Evolutionary conservation across 2,113 vertebrate genomes (phyloP).

Genomic region (Sapajus apella): DNA sequence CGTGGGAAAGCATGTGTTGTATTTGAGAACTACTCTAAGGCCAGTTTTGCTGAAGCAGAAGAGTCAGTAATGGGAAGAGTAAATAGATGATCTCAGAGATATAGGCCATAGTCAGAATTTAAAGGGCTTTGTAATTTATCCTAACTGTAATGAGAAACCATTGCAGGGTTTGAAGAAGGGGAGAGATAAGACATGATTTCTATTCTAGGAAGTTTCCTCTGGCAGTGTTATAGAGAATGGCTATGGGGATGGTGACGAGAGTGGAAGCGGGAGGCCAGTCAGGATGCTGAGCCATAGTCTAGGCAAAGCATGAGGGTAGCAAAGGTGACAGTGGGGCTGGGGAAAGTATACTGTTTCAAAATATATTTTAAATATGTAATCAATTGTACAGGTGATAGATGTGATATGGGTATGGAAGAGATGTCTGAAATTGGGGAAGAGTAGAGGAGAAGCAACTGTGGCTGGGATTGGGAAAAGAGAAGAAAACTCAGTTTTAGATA

Average conservation of each 20-base stretch:
- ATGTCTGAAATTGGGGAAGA: background rate
- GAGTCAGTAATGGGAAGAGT: background rate
- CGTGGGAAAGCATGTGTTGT: background rate
- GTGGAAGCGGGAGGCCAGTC: no score
- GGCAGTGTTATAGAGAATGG: background rate
- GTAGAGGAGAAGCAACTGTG: background rate
- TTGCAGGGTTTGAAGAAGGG: background rate
- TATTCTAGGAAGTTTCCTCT: background rate
- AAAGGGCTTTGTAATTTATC: background rate
- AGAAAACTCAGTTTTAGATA: background rate
- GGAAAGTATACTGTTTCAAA: background rate
- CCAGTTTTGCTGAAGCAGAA: background rate
- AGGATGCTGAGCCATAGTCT: background rate
- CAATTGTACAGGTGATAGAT: background rate
- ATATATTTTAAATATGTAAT: background rate
- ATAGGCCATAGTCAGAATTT: background rate
- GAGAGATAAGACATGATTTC: background rate
- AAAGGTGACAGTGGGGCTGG: background rate
- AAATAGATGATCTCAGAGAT: background rate
- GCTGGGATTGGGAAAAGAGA: background rate
- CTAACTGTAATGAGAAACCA: background rate
- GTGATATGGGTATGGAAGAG: background rate
- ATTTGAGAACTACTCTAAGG: background rate
- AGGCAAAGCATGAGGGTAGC: background rate
- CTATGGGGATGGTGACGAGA: background rate